A percentile compares a stretch with the other conserved stretches of the same genome.
Evolutionary conservation across 92 coral and sea anemone species (phyloP).

Genomic region (Zoanthus solanderi): DNA sequence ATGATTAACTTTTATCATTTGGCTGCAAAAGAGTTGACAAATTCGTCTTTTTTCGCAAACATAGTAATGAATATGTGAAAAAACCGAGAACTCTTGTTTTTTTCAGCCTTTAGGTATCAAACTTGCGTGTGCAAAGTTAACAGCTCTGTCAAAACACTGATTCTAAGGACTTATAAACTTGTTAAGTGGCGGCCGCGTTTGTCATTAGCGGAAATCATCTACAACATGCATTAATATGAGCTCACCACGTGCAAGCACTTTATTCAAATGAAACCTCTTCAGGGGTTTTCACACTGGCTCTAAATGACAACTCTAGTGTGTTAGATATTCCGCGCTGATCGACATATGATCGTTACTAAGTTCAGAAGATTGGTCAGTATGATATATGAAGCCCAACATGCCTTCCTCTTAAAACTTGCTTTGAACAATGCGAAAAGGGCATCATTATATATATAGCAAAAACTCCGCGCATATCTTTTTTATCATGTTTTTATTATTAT

Average conservation of each 20-base stretch:
- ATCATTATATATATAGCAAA: no score
- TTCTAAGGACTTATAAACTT: no score
- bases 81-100: neutral
- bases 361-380: no score
- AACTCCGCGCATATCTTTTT: no score
- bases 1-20: no score
- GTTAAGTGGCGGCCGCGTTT: neutral
- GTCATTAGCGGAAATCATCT: neutral
- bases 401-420: no score
- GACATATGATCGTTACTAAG: no score
- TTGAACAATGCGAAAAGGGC: no score
- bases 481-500: no score
- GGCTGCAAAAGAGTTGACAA: neutral
- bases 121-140: neutral
- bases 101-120: neutral
- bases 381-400: no score
- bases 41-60: neutral
- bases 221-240: neutral
- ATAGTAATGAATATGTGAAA: neutral
- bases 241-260: constrained; percentile 3
- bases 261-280: neutral
- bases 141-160: neutral
- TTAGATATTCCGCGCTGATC: no score
- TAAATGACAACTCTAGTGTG: neutral
- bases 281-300: neutral